Conservation (phyloP, 2,888 invertebrate genomes). For the Pollenia angustigena region DNA sequence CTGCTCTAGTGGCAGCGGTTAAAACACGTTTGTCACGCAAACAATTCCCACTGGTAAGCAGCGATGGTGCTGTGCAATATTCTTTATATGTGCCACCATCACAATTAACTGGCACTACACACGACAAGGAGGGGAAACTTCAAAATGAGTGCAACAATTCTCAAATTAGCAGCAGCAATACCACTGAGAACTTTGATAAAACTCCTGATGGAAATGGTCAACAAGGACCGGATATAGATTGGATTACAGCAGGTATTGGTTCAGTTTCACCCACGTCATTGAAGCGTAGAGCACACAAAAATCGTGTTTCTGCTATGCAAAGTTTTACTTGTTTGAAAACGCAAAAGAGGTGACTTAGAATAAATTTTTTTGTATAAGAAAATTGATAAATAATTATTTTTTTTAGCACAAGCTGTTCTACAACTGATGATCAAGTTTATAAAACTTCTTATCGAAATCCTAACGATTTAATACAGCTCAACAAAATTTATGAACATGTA, state of each 20-base stretch:
- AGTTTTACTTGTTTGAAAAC: slow-evolving; percentile 73
- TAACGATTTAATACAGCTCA: slow-evolving; percentile 26
- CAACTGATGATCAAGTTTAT: slow-evolving; percentile 38
- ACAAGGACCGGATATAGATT: slow-evolving; percentile 90
- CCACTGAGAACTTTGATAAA: slow-evolving; percentile 59
- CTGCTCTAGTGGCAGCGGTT: slow-evolving; percentile 88
- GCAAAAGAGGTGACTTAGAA: slow-evolving; percentile 37
- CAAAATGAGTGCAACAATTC: slow-evolving; percentile 75
- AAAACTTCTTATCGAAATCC: slow-evolving; percentile 38
- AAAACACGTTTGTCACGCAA: slow-evolving; percentile 90
- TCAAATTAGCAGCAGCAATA: slow-evolving; percentile 19
- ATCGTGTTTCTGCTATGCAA: slow-evolving; percentile 72
- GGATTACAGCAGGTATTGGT: slow-evolving; percentile 89
- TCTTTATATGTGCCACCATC: slow-evolving; percentile 87
- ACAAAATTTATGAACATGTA: slow-evolving; percentile 57
- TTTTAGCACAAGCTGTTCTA: slow-evolving; percentile 6
- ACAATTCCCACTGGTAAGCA: slow-evolving; percentile 89
- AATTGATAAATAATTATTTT: background rate
- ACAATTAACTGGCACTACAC: slow-evolving; percentile 52
- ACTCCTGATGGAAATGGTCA: slow-evolving; percentile 61
- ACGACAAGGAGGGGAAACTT: slow-evolving; percentile 71
- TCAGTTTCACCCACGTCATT: slow-evolving; percentile 86
- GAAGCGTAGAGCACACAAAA: slow-evolving; percentile 79
- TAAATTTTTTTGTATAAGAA: background rate
- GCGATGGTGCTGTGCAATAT: slow-evolving; percentile 91